Conservation (phyloP, 2,797 vertebrate species). For the Balearica regulorum region DNA sequence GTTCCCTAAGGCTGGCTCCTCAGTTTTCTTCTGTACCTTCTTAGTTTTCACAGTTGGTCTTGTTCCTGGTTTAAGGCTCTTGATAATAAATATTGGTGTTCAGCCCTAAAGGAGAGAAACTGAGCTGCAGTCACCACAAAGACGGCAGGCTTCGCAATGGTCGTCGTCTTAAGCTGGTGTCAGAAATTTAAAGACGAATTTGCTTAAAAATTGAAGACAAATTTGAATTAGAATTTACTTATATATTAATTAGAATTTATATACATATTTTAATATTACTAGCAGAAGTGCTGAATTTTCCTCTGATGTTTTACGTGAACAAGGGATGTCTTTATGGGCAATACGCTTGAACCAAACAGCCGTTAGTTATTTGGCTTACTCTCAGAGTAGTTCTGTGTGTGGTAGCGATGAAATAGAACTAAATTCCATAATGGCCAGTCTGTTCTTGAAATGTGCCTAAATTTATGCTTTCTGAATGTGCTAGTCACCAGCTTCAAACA, state of each 20-base stretch:
- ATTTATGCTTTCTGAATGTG: neutral
- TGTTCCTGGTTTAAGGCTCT: neutral
- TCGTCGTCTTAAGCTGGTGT: neutral
- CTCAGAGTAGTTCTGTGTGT: neutral
- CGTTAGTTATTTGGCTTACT: neutral
- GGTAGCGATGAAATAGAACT: neutral
- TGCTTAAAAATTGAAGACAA: neutral
- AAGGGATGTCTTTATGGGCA: neutral
- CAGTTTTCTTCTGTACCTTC: neutral
- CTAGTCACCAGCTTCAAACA: neutral
- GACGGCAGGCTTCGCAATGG: neutral
- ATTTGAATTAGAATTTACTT: neutral
- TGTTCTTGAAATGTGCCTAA: neutral
- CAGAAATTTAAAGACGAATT: neutral
- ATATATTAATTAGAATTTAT: neutral
- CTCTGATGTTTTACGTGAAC: neutral
- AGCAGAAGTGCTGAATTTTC: neutral
- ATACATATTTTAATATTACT: neutral
- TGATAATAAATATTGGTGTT: accelerated
- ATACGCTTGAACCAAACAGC: neutral
- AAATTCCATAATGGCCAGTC: neutral
- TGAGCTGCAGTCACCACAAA: neutral
- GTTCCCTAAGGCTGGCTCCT: neutral
- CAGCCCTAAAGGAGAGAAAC: neutral
- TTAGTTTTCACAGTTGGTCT: neutral